Evolutionary conservation across 2,113 vertebrate species (phyloP), one percentile per base, ranked within the genome.

Genomic region (Dendropsophus ebraccatus): DNA sequence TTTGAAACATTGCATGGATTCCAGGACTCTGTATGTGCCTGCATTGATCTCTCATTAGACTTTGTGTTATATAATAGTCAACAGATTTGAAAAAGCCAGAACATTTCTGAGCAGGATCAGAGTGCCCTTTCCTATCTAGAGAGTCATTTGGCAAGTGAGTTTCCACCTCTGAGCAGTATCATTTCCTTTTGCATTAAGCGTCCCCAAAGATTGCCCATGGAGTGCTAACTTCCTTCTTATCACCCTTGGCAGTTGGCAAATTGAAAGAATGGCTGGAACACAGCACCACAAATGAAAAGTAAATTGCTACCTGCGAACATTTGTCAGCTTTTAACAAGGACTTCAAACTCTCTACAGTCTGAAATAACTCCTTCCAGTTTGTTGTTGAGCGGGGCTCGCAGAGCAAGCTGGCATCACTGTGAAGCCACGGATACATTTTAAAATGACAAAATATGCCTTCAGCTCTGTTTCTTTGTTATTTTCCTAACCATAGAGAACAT

Each of bases 191-290:
- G 25, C 47, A 86, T 86, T 86, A 86, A 81, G 37, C 70, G 77
- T 81, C 84, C 84, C 84, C 47, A 81, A 73, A 81, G 76, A 86
- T 86, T 81, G 84, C 84, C 84, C 65, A 80, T 65, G 35, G 84
- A 86, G 77, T 50, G 65, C 65, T 60, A 79, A 79, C 75, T 73
- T 69, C 25, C 77, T 81, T 45, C 77, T 86, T 86, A 86, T 86
- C 84, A 80, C 84, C 77, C 77, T 81, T 86, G 84, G 84, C 84
- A 86, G 84, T 81, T 81, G 77, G 84, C 84, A 86, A 86, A 86
- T 86, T 86, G 84, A 86, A 86, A 81, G 77, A 86, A 62, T 62
- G 84, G 76, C 84, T 86, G 84, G 76, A 81, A 86, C 84, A 86
- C 76, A 60, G 84, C 67, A 74, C 62, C 84, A 81, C 77, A 86